Base-by-base conservation (phyloP, 2,797 vertebrate species). In the Coreius guichenoti region DNA sequence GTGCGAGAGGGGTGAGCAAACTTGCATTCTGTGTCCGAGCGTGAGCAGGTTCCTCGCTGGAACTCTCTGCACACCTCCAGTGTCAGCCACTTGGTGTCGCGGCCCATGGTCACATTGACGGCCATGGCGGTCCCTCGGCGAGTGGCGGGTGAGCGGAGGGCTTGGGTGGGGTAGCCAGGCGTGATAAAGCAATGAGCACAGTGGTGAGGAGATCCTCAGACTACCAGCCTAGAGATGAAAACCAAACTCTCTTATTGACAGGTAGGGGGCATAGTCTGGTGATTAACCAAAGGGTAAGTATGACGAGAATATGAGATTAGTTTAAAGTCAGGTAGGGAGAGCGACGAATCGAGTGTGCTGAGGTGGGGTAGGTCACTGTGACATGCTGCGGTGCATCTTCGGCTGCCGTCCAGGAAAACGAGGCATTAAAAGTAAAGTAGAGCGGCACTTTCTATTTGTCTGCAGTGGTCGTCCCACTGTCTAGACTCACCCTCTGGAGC, bases 21-120 rank as follows among this genome's bases (percentile, higher is more conserved):
- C 95, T 98, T 99, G 96, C 98, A 99, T 92, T 99, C 98, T 13
- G 94, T 94, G 83, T 99, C 98, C 31, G 97, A 96, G 76, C 98
- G 96, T 9, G 97, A 97, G 93, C 98, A 99, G 92, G 98, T 97
- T 88, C 98, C 98, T 92, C 98, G 97, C 96, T 99, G 98, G 93
- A 97, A 99, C 94, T 99, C 98, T 87, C 98, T 96, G 94, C 98
- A 99, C 93, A 99, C 98, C 96, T 99, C 98, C 94, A 99, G 95
- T 69, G 98, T 99, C 96, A 99, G 95, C 98, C 98, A 99, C 96
- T 98, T 98, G 94, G 97, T 97, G 95, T 99, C 98, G 86, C 98
- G 97, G 88, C 98, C 96, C 96, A 99, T 95, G 91, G 96, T 95
- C 93, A 99, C 96, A 93, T 95, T 98, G 91, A 98, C 94, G 89